phyloP scores from a whole-genome alignment of 2,888 invertebrate species.

The Heliconius ethilla region DNA sequence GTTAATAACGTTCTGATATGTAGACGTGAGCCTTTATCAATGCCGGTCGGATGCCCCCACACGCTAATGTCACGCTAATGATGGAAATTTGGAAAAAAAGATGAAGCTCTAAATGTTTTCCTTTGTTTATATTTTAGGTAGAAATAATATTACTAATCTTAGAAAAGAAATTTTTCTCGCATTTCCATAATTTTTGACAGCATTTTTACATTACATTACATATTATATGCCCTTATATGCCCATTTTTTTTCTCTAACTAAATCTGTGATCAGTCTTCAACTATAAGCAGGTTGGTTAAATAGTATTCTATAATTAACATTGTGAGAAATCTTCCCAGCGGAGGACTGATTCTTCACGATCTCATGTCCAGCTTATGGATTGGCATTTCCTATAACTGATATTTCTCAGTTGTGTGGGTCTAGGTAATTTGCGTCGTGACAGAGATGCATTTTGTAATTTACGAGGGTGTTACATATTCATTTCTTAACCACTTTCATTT shows the following conservation, averaged over 20 bases:
- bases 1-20: slow-evolving; percentile 62
- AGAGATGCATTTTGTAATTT: neutral
- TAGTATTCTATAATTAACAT: no score
- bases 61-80: slow-evolving; percentile 36
- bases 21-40: slow-evolving; percentile 37
- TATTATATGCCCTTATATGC: no score
- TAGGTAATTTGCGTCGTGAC: neutral
- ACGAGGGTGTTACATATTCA: neutral
- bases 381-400: neutral
- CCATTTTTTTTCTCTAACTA: neutral
- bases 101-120: neutral
- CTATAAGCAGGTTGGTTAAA: neutral
- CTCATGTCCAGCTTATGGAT: neutral
- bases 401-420: neutral
- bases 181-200: no score
- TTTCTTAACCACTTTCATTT: neutral
- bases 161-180: no score
- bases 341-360: no score
- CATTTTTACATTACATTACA: neutral
- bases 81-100: neutral
- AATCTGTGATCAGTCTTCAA: neutral
- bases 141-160: neutral
- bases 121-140: neutral
- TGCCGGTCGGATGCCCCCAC: slow-evolving; percentile 31
- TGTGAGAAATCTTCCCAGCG: no score